Percentiles rank a stretch among this genome's conserved stretches.
phyloP scores from a whole-genome alignment of 1,140 invertebrate species.

The Hyphantria cunea region DNA sequence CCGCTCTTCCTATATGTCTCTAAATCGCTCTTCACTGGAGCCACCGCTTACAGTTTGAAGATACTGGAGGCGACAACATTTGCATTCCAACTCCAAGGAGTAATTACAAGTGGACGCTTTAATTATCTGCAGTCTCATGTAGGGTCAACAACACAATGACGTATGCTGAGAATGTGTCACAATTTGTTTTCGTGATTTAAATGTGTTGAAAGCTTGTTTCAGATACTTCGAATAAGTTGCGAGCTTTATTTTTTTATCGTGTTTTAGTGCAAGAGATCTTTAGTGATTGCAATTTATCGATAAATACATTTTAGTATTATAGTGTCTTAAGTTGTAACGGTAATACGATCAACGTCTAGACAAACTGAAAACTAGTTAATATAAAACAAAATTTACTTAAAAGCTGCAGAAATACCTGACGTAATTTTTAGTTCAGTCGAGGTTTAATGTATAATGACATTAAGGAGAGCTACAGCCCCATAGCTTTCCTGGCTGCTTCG shows the following conservation, averaged over 20 bases:
- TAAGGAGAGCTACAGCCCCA: too few species aligned
- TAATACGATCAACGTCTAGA: too few species aligned
- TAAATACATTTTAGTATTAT: neutral
- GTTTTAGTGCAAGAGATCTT: neutral
- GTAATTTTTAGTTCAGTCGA: too few species aligned
- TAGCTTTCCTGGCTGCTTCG: too few species aligned
- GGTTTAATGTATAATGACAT: too few species aligned
- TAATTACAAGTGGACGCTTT: slow-evolving; percentile 75
- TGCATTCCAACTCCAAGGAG: slow-evolving; percentile 71
- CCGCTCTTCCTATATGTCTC: neutral
- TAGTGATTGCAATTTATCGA: neutral
- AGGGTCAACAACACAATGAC: slow-evolving; percentile 54
- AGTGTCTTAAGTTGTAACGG: too few species aligned
- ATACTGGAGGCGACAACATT: slow-evolving; percentile 75
- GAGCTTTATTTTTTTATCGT: neutral
- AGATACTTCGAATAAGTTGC: slow-evolving; percentile 11
- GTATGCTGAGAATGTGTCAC: slow-evolving; percentile 52
- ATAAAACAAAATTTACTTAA: too few species aligned
- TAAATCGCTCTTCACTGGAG: neutral
- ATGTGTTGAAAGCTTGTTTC: slow-evolving; percentile 39
- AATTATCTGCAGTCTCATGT: slow-evolving; percentile 74
- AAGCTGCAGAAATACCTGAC: too few species aligned
- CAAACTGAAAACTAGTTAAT: too few species aligned
- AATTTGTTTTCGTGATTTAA: slow-evolving; percentile 74
- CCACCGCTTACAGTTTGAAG: slow-evolving; percentile 53